Evolutionary conservation across 2,888 invertebrate species (phyloP).

Genomic region (Drosophila barbarae): DNA sequence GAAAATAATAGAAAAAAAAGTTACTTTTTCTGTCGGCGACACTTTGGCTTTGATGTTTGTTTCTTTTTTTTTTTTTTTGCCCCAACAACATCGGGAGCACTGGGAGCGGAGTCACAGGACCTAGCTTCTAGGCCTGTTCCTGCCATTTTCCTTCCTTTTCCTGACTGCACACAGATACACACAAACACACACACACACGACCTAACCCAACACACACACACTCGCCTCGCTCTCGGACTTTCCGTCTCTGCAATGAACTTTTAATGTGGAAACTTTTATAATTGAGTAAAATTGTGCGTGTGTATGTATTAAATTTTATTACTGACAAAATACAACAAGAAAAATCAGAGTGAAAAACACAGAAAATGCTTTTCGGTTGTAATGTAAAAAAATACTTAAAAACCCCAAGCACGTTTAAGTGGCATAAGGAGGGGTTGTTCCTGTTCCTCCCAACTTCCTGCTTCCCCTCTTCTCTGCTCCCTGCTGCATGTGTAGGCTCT

Average conservation of each 20-base stretch:
- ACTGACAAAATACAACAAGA: conserved; percentile 59
- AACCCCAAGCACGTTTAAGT: conserved; percentile 67
- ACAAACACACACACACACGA: conserved; percentile 51
- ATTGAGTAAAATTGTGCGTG: conserved; percentile 71
- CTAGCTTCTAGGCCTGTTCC: conserved; percentile 29
- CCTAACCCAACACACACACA: conserved; percentile 57
- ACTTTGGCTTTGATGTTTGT: conserved; percentile 65
- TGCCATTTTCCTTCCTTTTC: conserved; percentile 3
- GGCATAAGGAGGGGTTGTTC: conserved; percentile 26
- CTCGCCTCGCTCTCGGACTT: conserved; percentile 5
- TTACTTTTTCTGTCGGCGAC: conserved; percentile 60
- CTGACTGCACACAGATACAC: conserved; percentile 46
- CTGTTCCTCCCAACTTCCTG: neutral
- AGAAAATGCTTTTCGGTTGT: conserved; percentile 49
- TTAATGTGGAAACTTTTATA: conserved; percentile 77
- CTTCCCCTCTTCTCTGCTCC: too few species aligned
- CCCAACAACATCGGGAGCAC: neutral
- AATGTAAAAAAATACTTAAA: conserved; percentile 59
- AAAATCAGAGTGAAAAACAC: conserved; percentile 33
- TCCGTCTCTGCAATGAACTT: conserved; percentile 67
- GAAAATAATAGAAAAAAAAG: conserved; percentile 37
- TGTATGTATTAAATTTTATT: conserved; percentile 68
- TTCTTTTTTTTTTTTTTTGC: conserved; percentile 19
- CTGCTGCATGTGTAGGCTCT: conserved; percentile 36
- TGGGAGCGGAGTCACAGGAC: conserved; percentile 19